Conservation (phyloP, 2,113 vertebrate species). For the Petromus typicus region DNA sequence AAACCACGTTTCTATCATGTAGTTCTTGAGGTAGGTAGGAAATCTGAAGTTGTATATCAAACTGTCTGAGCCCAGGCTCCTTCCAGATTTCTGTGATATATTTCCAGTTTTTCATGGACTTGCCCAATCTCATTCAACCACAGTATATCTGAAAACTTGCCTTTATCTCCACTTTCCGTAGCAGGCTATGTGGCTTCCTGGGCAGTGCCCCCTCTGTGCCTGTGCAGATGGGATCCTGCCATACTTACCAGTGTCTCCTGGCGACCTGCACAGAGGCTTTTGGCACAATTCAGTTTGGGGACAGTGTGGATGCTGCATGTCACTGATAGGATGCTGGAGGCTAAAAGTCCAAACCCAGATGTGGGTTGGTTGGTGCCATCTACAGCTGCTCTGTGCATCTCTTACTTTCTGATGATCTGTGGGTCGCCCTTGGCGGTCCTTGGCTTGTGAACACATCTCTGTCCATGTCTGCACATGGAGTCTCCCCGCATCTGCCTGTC, state of each 20-base stretch:
- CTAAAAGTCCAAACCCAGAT: not conserved
- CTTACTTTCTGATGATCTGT: not conserved
- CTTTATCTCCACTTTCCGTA: not conserved
- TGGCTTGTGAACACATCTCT: accelerated
- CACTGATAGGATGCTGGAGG: not conserved
- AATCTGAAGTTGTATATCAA: not conserved
- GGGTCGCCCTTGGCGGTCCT: accelerated
- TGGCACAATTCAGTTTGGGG: not conserved
- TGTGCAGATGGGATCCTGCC: accelerated
- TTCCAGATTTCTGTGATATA: not conserved
- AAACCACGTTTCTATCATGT: not conserved
- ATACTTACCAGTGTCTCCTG: too few species aligned
- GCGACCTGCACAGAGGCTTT: not conserved
- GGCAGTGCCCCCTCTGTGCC: accelerated
- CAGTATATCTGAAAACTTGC: not conserved
- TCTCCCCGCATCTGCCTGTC: not conserved
- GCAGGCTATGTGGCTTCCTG: not conserved
- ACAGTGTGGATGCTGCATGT: accelerated
- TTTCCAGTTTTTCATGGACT: not conserved
- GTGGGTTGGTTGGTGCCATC: not conserved
- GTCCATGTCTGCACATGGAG: accelerated
- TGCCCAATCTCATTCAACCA: not conserved
- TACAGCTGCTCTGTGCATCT: not conserved
- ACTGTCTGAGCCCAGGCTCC: not conserved
- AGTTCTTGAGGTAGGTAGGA: not conserved